Evolutionary conservation across 2,888 invertebrate species (phyloP), one percentile per base, ranked within the genome.

Genomic region (Cantharis rustica): DNA sequence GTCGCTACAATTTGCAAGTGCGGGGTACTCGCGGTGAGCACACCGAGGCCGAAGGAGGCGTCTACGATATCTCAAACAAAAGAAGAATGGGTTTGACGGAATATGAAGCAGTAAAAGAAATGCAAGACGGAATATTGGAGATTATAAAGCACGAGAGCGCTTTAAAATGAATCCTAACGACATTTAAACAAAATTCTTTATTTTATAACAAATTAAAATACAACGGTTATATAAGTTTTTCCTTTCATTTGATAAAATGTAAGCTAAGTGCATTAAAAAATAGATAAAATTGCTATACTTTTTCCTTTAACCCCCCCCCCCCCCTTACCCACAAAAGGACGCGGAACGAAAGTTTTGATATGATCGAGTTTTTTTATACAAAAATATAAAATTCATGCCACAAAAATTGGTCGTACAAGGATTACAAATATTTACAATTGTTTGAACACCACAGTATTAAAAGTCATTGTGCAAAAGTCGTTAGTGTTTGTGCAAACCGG

Each of bases 31-130:
- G 89, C 61, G 93, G 93, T 17, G 93, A 93, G 83, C 92, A 93
- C 85, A 90, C 90, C 17, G 92, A 92, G 73, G 89, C 91, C 27
- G 89, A 89, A 80, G 92, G 89, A 69, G 92, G 92, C 16, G 86
- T 93, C 75, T 93, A 91, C 84, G 93, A 93, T 84, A 90, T 93
- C 84, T 92, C 92, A 75, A 93, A 93, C 87, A 92, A 91, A 86
- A 88, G 93, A 80, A 89, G 93, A 80, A 88, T 93, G 85, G 93
- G 93, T 69, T 86, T 93, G 76, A 93, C 92, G 63, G 93, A 93
- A 86, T 90, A 86, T 83, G 88, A 92, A 82, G 92, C 91, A 61
- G 89, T 93, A 66, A 89, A 90, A 83, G 91, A 92, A 85, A 93
- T 93, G 93, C 90, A 90, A 82, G 90, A 91, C 81, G 93, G 93